phyloP scores from a whole-genome alignment of 2,113 vertebrate genomes.

The Orientallactaga bullata region DNA sequence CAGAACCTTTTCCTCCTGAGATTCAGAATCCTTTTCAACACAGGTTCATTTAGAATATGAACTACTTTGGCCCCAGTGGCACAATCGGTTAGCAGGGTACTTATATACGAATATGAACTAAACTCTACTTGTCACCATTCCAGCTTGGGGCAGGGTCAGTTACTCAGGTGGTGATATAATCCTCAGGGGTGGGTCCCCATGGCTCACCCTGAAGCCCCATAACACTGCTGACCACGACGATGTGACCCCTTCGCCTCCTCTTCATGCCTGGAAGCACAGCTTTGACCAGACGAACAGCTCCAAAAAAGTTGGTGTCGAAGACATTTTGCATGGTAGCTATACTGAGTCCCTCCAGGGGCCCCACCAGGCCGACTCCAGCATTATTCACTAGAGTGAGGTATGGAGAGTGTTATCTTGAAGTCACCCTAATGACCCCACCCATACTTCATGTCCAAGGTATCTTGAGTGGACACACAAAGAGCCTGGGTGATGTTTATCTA shows the following conservation, averaged over 20 bases:
- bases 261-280: slow-evolving; percentile 96
- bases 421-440: background rate
- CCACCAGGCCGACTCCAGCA: slow-evolving; percentile 93
- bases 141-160: background rate
- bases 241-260: slow-evolving; percentile 91
- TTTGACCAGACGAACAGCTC: slow-evolving; percentile 93
- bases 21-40: background rate
- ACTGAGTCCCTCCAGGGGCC: slow-evolving; percentile 93
- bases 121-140: slow-evolving; percentile 30
- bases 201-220: slow-evolving; percentile 88
- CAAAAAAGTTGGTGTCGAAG: slow-evolving; percentile 97
- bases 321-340: slow-evolving; percentile 92
- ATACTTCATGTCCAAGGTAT: background rate
- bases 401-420: background rate
- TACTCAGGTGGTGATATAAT: background rate
- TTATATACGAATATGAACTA: background rate
- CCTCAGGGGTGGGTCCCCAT: background rate
- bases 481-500: background rate
- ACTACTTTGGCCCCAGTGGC: no score
- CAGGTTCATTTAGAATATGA: background rate
- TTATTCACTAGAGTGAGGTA: slow-evolving; percentile 91
- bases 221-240: slow-evolving; percentile 94
- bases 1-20: background rate
- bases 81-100: no score
- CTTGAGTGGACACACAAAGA: background rate